phyloP scores from a whole-genome alignment of 2,797 vertebrate genomes.

The Brachymystax lenok region DNA sequence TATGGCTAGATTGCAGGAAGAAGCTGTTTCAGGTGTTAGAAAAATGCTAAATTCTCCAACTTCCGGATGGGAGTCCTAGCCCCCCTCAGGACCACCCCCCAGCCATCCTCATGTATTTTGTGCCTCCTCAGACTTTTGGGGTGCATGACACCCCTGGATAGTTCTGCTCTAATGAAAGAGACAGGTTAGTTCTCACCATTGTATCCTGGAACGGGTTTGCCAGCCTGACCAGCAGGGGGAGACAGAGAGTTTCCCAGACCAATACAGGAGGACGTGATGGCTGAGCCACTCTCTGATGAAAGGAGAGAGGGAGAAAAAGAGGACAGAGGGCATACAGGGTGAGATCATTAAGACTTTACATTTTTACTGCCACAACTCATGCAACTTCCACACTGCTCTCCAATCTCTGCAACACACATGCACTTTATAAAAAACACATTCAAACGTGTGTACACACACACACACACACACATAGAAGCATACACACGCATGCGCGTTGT shows the following conservation, averaged over 20 bases:
- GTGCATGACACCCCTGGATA: too few species aligned
- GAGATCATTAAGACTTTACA: not conserved
- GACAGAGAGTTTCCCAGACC: constrained; percentile 86
- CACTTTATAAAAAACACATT: not conserved
- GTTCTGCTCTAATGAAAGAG: too few species aligned
- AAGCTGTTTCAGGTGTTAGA: too few species aligned
- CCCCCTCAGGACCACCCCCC: too few species aligned
- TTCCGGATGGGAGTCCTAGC: too few species aligned
- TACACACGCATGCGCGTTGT: not conserved
- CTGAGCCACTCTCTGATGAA: constrained; percentile 88
- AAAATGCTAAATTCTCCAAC: too few species aligned
- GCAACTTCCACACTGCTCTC: not conserved
- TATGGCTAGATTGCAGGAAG: too few species aligned
- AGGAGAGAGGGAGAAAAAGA: constrained; percentile 2
- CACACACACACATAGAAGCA: not conserved
- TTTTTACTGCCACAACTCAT: not conserved
- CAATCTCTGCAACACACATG: not conserved
- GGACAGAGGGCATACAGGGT: not conserved
- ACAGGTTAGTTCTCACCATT: constrained; percentile 78
- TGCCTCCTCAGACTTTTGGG: too few species aligned
- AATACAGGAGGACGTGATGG: constrained; percentile 89
- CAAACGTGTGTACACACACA: not conserved
- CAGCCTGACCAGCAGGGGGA: constrained; percentile 91
- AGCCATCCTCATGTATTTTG: too few species aligned
- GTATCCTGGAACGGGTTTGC: constrained; percentile 92